phyloP scores from a whole-genome alignment of 92 coral and sea anemone genomes.

The Virgularia gustaviana region DNA sequence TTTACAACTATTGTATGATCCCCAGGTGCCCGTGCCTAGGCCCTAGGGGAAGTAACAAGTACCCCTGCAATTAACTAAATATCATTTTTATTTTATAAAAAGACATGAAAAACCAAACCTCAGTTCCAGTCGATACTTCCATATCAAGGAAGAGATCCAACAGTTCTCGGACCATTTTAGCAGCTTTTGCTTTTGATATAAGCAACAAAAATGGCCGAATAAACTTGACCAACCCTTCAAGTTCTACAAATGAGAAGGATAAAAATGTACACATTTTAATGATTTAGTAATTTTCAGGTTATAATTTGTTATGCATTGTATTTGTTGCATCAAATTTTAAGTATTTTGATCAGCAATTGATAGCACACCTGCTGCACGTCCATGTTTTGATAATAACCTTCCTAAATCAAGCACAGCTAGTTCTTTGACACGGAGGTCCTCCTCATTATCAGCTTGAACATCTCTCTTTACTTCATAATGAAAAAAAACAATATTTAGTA shows the following conservation, averaged over 20 bases:
- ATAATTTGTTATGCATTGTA: neutral
- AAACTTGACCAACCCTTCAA: slow-evolving; percentile 90
- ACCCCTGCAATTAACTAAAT: too few relatives aligned
- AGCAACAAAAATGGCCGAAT: slow-evolving; percentile 84
- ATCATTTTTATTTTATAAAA: too few relatives aligned
- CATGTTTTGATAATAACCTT: slow-evolving; percentile 66
- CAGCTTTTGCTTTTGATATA: slow-evolving; percentile 96
- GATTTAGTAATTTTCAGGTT: neutral
- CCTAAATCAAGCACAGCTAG: slow-evolving; percentile 88
- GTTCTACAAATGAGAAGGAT: slow-evolving; percentile 52
- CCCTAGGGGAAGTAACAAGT: too few relatives aligned
- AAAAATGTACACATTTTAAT: neutral
- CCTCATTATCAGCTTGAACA: slow-evolving; percentile 65
- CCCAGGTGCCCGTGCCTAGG: too few relatives aligned
- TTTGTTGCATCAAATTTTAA: neutral
- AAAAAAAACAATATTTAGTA: slow-evolving; percentile 25
- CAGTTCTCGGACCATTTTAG: slow-evolving; percentile 85
- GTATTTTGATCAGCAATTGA: neutral
- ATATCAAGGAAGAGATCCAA: slow-evolving; percentile 91
- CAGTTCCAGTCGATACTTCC: slow-evolving; percentile 98
- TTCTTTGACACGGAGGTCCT: slow-evolving; percentile 79
- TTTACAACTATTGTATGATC: too few relatives aligned
- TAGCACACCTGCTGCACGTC: slow-evolving; percentile 94
- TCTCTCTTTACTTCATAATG: slow-evolving; percentile 64
- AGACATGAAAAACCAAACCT: too few relatives aligned